A percentile compares a stretch with the other conserved stretches of the same genome.
These are phyloP conservation scores for Ciconia maguari DNA, from an alignment of 2,113 vertebrate genomes.

Conservation along the genomic window DNA sequence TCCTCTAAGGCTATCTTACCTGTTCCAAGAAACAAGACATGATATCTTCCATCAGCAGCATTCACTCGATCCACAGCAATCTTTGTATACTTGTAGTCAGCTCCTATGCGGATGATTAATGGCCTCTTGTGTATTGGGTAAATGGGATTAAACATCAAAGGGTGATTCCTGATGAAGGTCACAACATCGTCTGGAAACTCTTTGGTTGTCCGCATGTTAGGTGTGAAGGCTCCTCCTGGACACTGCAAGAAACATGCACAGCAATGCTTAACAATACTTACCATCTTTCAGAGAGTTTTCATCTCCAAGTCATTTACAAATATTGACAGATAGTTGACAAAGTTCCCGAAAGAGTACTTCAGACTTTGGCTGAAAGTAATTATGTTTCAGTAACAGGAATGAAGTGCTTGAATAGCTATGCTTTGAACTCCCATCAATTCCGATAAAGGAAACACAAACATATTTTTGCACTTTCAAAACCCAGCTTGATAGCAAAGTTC, in stretches of 20 bases:
- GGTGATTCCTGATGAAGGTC: conserved; percentile 95
- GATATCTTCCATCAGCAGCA: conserved; percentile 92
- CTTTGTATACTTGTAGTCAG: conserved; percentile 92
- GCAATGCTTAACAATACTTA: not conserved
- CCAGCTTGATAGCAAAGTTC: not conserved
- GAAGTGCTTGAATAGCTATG: conserved; percentile 5
- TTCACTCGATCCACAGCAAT: conserved; percentile 92
- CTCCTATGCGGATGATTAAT: conserved; percentile 89
- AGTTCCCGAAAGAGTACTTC: not conserved
- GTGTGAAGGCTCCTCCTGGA: conserved; percentile 96
- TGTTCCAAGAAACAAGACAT: conserved; percentile 95
- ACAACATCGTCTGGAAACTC: conserved; percentile 98
- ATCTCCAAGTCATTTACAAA: not conserved
- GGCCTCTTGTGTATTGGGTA: conserved; percentile 90
- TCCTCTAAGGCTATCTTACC: conserved; percentile 72
- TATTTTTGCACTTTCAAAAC: conserved; percentile 4
- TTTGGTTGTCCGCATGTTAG: conserved; percentile 89
- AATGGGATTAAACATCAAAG: conserved; percentile 95
- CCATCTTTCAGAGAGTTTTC: not conserved
- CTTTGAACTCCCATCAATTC: not conserved
- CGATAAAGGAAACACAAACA: not conserved
- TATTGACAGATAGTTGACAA: not conserved
- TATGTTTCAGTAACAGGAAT: not conserved
- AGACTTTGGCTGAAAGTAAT: not conserved
- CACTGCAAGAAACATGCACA: conserved; percentile 76